A percentile compares a stretch with the other conserved stretches of the same genome.
Evolutionary conservation across 2,797 vertebrate genomes (phyloP).

Genomic region (Artibeus lituratus): DNA sequence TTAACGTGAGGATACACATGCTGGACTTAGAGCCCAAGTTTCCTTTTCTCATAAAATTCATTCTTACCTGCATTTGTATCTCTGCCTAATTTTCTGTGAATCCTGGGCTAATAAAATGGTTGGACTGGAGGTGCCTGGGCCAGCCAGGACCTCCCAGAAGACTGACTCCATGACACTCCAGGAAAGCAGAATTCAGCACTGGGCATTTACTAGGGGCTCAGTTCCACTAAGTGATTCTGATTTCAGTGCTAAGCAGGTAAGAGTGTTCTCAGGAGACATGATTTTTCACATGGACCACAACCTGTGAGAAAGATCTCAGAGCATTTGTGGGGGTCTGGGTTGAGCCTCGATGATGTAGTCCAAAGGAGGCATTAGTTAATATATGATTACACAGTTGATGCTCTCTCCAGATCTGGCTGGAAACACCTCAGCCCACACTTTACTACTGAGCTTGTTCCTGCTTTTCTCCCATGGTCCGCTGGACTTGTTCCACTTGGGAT

Average conservation of each 20-base stretch:
- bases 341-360: fast-evolving
- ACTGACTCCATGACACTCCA: not conserved
- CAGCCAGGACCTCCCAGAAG: not conserved
- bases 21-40: not conserved
- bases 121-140: not conserved
- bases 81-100: not conserved
- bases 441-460: not conserved
- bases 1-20: not conserved
- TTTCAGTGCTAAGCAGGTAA: not conserved
- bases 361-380: not conserved
- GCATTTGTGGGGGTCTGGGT: not conserved
- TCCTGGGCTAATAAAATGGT: not conserved
- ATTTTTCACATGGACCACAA: not conserved
- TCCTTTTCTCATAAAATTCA: not conserved
- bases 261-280: not conserved
- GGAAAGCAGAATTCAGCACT: not conserved
- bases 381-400: not conserved
- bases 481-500: not conserved
- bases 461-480: not conserved
- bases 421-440: not conserved
- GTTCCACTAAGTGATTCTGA: not conserved
- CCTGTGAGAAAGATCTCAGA: not conserved
- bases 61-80: not conserved
- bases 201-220: not conserved
- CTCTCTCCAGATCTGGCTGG: not conserved